Conservation (phyloP, 1,140 invertebrate species). For the Drosophila kepulauana region DNA sequence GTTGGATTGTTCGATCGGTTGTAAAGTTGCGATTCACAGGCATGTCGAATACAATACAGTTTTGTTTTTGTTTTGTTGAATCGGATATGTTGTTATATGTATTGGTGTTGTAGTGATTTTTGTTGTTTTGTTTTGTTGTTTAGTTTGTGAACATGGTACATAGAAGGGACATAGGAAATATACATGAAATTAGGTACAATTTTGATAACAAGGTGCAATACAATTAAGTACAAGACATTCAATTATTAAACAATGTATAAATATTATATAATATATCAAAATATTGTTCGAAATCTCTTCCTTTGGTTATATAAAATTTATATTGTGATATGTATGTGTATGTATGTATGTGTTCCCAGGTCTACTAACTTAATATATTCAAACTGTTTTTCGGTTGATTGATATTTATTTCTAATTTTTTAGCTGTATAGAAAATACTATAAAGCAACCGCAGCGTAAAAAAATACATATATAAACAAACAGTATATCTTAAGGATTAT, state of each 20-base stretch:
- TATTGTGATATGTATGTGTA: background rate
- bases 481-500: too few relatives aligned
- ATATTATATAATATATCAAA: conserved; percentile 1
- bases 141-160: conserved; percentile 63
- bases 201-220: conserved; percentile 12
- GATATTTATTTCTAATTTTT: too few relatives aligned
- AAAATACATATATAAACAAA: too few relatives aligned
- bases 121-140: conserved; percentile 57
- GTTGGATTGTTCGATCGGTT: conserved; percentile 26
- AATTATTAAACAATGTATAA: conserved; percentile 9
- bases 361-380: too few relatives aligned
- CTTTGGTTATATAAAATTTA: background rate
- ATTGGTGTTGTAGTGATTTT: conserved; percentile 29
- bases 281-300: too few relatives aligned
- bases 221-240: conserved; percentile 11
- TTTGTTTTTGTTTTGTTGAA: conserved; percentile 23
- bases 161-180: conserved; percentile 71
- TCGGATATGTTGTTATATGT: conserved; percentile 39
- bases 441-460: too few relatives aligned
- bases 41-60: conserved; percentile 8
- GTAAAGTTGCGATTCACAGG: conserved; percentile 24
- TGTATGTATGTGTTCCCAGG: too few relatives aligned
- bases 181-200: conserved; percentile 53
- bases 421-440: too few relatives aligned
- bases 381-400: too few relatives aligned